These are phyloP conservation scores for Homarus americanus DNA, from an alignment of 1,140 invertebrate genomes.

Conservation along the genomic window DNA sequence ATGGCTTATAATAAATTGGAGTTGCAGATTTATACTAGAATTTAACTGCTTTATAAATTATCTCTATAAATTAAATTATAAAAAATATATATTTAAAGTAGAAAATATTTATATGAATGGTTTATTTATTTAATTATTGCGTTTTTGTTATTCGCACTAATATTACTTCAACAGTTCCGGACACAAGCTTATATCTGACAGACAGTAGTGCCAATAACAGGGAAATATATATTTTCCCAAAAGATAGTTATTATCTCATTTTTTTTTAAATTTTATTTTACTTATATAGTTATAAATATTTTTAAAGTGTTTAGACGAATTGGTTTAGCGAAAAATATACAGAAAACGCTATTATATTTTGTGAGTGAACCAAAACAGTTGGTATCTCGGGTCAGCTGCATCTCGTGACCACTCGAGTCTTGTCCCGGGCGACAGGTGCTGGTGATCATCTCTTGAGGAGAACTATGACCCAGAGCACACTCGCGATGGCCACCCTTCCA, in stretches of 20 bases:
- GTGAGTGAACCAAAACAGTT: not conserved
- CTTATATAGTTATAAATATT: not conserved
- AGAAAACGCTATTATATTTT: too few species aligned
- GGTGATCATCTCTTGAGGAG: not conserved
- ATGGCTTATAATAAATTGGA: not conserved
- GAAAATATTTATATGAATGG: not conserved
- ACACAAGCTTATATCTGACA: conserved; percentile 31
- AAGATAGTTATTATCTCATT: not conserved
- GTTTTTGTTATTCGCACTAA: not conserved
- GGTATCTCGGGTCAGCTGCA: not conserved
- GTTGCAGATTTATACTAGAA: not conserved
- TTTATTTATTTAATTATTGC: not conserved
- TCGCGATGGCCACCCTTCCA: conserved; percentile 18
- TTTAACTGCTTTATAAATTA: not conserved
- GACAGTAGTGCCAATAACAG: not conserved
- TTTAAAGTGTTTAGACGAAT: not conserved
- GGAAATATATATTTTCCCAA: not conserved
- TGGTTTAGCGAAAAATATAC: too few species aligned
- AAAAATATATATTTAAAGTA: not conserved
- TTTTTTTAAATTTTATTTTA: not conserved
- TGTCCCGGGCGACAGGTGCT: not conserved
- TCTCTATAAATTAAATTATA: not conserved
- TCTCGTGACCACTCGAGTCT: conserved; percentile 23
- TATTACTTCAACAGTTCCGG: conserved; percentile 14
- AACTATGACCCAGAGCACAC: not conserved